These are phyloP conservation scores for Drosophila watanabei DNA, from an alignment of 1,140 invertebrate species.

Conservation along the genomic window DNA sequence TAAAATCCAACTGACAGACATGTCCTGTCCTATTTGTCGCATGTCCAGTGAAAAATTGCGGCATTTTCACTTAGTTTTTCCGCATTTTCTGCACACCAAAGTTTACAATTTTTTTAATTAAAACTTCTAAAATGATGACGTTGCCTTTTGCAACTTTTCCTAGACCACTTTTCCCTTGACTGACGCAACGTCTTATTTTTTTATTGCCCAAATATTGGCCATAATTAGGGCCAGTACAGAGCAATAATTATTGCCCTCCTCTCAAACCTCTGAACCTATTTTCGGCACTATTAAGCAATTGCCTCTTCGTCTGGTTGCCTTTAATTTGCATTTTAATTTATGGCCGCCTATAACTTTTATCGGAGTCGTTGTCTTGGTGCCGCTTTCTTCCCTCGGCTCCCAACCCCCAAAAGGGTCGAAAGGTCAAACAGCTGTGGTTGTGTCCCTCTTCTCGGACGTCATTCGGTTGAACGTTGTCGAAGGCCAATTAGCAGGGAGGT, in stretches of 20 bases:
- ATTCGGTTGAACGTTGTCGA: constrained; percentile 14
- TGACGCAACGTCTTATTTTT: constrained; percentile 50
- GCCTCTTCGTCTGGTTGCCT: constrained; percentile 37
- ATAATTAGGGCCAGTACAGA: constrained; percentile 65
- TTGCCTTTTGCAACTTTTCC: constrained; percentile 33
- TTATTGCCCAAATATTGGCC: constrained; percentile 75
- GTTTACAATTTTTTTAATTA: constrained; percentile 71
- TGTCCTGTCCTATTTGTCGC: constrained; percentile 49
- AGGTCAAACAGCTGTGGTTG: constrained; percentile 69
- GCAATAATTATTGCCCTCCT: constrained; percentile 58
- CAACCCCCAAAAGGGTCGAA: constrained; percentile 47
- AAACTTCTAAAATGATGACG: constrained; percentile 61
- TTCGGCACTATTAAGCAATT: constrained; percentile 1
- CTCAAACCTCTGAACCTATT: background rate
- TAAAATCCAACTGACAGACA: constrained; percentile 42
- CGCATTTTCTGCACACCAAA: constrained; percentile 23
- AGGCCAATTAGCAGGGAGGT: constrained; percentile 68
- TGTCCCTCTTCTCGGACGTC: constrained; percentile 26
- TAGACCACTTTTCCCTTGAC: constrained; percentile 16
- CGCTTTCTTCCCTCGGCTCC: constrained; percentile 4
- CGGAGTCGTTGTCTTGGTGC: constrained; percentile 35
- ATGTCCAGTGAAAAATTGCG: constrained; percentile 19
- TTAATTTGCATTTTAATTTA: constrained; percentile 83
- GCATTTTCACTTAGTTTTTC: constrained; percentile 40
- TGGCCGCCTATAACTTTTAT: constrained; percentile 79